Evolutionary conservation across 1,140 invertebrate genomes (phyloP).

Genomic region (Leucophenga varia): DNA sequence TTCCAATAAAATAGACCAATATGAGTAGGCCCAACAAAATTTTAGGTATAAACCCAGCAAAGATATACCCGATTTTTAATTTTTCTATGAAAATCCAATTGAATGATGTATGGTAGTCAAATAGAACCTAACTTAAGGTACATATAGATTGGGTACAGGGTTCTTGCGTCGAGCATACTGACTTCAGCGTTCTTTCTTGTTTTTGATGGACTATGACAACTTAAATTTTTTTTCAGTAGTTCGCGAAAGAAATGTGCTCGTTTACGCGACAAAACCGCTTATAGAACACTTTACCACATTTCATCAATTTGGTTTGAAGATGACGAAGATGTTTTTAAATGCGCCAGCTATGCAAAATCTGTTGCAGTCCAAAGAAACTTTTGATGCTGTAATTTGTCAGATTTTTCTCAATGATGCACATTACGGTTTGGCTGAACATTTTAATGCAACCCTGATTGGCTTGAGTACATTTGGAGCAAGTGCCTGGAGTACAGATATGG

Average conservation of each 20-base stretch:
- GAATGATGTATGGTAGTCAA: too few relatives aligned
- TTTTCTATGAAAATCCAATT: too few relatives aligned
- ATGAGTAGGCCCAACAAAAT: too few relatives aligned
- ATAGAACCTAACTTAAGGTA: too few relatives aligned
- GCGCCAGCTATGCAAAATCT: slow-evolving; percentile 29
- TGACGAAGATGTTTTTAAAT: slow-evolving; percentile 23
- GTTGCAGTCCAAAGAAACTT: slow-evolving; percentile 33
- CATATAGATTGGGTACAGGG: too few relatives aligned
- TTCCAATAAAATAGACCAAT: too few relatives aligned
- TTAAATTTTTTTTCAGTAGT: too few relatives aligned
- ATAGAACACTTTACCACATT: slow-evolving; percentile 14
- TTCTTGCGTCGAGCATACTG: too few relatives aligned
- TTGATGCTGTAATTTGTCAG: slow-evolving; percentile 48
- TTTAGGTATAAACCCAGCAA: too few relatives aligned
- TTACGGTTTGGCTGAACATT: slow-evolving; percentile 44
- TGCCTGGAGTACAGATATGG: slow-evolving; percentile 43
- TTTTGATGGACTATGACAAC: slow-evolving; percentile 7
- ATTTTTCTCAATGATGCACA: slow-evolving; percentile 47
- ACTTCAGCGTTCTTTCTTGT: too few relatives aligned
- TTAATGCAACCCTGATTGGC: slow-evolving; percentile 49
- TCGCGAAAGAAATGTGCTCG: too few relatives aligned
- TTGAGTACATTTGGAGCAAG: slow-evolving; percentile 46
- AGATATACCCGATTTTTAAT: too few relatives aligned
- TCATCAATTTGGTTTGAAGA: slow-evolving; percentile 20
- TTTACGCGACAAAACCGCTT: slow-evolving; percentile 4